Evolutionary conservation across 2,888 invertebrate species (phyloP), one percentile per base, ranked within the genome.

Genomic region (Axea sp.): DNA sequence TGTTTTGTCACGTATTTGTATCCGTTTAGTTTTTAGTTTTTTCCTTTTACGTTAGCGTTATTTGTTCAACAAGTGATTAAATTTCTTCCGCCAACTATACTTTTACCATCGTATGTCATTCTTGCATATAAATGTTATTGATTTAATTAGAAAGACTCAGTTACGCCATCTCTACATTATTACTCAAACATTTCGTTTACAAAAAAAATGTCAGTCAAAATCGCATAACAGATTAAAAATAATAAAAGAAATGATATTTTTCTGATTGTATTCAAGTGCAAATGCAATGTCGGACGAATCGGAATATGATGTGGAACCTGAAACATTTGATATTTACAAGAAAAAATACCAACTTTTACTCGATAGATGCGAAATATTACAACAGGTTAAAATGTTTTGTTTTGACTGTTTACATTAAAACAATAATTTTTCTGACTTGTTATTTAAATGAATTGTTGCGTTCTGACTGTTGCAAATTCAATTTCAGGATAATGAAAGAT

Each of bases 301-400:
- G 5, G 91, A 91, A 79, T 90, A 90, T 76, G 91, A 91, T 76
- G 88, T 88, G 19, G 89, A 89, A 64, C 89, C 86, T 19, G 89
- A 89, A 76, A 92, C 92, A 83, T 91, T 92, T 78, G 92, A 93
- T 84, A 89, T 92, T 84, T 93, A 93, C 85, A 92, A 92, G 82
- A 91, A 91, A 85, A 94, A 93, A 88, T 93, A 93, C 86, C 92
- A 93, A 86, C 88, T 93, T 80, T 87, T 94, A 64, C 87, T 93
- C 76, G 93, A 93, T 84, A 91, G 93, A 89, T 94, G 94, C 87
- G 92, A 93, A 88, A 91, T 92, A 78, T 89, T 94, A 77, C 93
- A 94, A 84, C 93, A 88, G 87, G 89, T 89, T 80, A 73, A 72
- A 6, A 47, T 45, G 28, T 62, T n/a, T n/a, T 31, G 24, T 28